phyloP scores from a whole-genome alignment of 1,140 invertebrate genomes.

The Semibalanus balanoides region DNA sequence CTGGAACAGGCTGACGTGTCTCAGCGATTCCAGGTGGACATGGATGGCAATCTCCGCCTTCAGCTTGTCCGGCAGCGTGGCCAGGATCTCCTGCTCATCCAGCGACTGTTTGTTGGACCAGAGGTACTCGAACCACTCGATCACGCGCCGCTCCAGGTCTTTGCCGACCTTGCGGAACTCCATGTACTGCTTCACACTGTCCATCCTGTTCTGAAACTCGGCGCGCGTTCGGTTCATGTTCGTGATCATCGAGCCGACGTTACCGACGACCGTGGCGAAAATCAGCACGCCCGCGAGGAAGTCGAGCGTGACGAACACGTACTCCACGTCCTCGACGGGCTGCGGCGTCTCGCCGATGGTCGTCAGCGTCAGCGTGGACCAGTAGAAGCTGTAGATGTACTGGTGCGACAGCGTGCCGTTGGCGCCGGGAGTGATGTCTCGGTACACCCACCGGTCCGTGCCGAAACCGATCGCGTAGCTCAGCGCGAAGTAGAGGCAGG shows the following conservation, averaged over 20 bases:
- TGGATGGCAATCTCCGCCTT: conserved; percentile 94
- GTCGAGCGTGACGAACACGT: conserved; percentile 73
- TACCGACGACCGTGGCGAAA: conserved; percentile 32
- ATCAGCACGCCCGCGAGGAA: conserved; percentile 51
- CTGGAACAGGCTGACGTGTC: conserved; percentile 76
- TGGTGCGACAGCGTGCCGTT: conserved; percentile 58
- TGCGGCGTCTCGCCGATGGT: conserved; percentile 74
- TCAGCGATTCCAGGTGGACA: conserved; percentile 83
- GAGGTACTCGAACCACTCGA: conserved; percentile 94
- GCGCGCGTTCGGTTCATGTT: conserved; percentile 90
- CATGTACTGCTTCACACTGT: conserved; percentile 94
- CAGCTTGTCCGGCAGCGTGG: conserved; percentile 78
- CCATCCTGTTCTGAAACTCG: conserved; percentile 91
- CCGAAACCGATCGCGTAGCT: conserved; percentile 83
- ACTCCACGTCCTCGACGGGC: conserved; percentile 71
- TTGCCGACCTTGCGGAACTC: conserved; percentile 68
- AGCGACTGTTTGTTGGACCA: conserved; percentile 87
- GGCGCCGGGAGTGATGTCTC: conserved; percentile 32
- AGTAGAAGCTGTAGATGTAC: conserved; percentile 83
- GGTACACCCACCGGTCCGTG: conserved; percentile 68
- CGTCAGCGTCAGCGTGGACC: conserved; percentile 87
- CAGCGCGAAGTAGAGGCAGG: conserved; percentile 85
- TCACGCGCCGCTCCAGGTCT: conserved; percentile 75
- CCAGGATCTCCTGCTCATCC: conserved; percentile 65
- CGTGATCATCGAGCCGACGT: conserved; percentile 91